Conservation (phyloP, 2,888 invertebrate species). For the Tetramorium bicarinatum region DNA sequence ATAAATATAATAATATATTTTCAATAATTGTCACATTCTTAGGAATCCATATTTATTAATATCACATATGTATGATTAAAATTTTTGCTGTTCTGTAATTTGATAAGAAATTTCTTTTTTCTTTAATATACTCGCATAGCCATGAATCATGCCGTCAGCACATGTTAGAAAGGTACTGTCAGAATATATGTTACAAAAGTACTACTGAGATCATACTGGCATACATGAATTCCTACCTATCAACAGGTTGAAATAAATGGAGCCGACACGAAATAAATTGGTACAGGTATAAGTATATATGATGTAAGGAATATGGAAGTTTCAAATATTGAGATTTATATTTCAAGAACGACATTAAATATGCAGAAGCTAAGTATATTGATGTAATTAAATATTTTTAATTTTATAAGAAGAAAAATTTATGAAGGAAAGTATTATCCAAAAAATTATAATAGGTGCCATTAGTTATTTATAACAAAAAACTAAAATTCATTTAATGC, state of each 20-base stretch:
- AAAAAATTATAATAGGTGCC: not conserved
- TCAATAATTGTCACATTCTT: not conserved
- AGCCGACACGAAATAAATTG: constrained; percentile 57
- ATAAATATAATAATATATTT: not conserved
- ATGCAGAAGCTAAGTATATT: not conserved
- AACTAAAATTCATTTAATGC: not conserved
- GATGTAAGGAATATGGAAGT: constrained; percentile 28
- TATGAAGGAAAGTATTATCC: not conserved
- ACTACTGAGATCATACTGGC: constrained; percentile 50
- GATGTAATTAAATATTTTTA: not conserved
- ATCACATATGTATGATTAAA: not conserved
- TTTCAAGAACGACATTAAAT: constrained; percentile 19
- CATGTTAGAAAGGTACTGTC: constrained; percentile 31
- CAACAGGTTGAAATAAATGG: constrained; percentile 58
- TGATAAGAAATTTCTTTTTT: not conserved
- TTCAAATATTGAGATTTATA: constrained; percentile 47
- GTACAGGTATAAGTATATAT: constrained; percentile 46
- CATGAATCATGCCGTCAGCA: constrained; percentile 31
- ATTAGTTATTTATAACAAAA: not conserved
- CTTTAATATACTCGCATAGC: constrained; percentile 2
- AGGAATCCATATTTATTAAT: not conserved
- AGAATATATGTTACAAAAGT: constrained; percentile 49
- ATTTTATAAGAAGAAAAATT: not conserved
- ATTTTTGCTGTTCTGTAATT: not conserved
- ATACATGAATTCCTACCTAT: constrained; percentile 56